Percentiles rank a stretch among this genome's conserved stretches.
phyloP scores from a whole-genome alignment of 2,113 vertebrate species.

The Limanda limanda region DNA sequence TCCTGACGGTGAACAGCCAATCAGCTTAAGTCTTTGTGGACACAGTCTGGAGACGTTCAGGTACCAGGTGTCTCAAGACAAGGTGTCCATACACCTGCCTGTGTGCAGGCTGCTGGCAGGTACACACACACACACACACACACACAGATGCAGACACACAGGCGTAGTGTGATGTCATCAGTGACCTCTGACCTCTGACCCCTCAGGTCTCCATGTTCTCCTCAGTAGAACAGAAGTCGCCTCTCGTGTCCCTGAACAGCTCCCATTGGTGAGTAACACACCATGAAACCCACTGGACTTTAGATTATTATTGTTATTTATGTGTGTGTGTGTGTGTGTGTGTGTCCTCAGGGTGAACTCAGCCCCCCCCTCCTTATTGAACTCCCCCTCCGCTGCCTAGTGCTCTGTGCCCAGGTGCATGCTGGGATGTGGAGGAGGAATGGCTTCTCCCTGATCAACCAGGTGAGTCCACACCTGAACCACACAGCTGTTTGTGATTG shows the following conservation, averaged over 20 bases:
- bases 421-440: slow-evolving; percentile 99
- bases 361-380: slow-evolving; percentile 96
- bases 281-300: neutral
- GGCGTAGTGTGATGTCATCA: neutral
- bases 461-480: slow-evolving; percentile 80
- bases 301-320: neutral
- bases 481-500: neutral
- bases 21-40: slow-evolving; percentile 91
- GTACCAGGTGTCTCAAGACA: slow-evolving; percentile 97
- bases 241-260: slow-evolving; percentile 91
- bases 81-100: slow-evolving; percentile 98
- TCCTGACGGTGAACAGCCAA: slow-evolving; percentile 93
- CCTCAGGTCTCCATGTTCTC: slow-evolving; percentile 92
- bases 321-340: neutral
- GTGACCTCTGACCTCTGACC: neutral
- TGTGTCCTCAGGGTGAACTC: slow-evolving; percentile 88
- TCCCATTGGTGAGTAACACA: slow-evolving; percentile 91
- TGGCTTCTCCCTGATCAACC: slow-evolving; percentile 97
- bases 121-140: slow-evolving; percentile 59
- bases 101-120: slow-evolving; percentile 96
- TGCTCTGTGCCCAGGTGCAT: slow-evolving; percentile 97
- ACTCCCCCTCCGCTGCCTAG: slow-evolving; percentile 94
- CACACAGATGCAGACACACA: neutral
- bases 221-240: slow-evolving; percentile 95
- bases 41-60: slow-evolving; percentile 95